A percentile compares a stretch with the other conserved stretches of the same genome.
These are phyloP conservation scores for Loxodonta africana DNA, from an alignment of 2,113 vertebrate species.

Conservation along the genomic window DNA sequence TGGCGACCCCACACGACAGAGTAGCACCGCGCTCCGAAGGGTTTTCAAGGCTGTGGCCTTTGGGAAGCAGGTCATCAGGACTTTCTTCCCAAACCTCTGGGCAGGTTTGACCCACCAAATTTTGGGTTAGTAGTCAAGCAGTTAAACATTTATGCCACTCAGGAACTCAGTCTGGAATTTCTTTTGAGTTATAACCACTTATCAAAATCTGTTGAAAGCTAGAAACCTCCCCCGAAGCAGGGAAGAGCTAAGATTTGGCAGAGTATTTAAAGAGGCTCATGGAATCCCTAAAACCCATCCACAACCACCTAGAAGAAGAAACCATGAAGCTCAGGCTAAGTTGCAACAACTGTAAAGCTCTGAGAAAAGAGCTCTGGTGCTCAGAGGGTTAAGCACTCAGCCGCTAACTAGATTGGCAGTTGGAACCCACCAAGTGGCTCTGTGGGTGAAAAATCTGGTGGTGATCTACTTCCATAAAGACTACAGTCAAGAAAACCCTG, in stretches of 20 bases:
- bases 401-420: neutral
- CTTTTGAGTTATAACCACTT: neutral
- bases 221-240: neutral
- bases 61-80: neutral
- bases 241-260: neutral
- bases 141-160: neutral
- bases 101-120: neutral
- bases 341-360: neutral
- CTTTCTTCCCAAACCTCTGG: neutral
- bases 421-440: neutral
- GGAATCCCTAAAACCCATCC: neutral
- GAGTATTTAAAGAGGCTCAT: neutral
- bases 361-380: neutral
- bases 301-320: neutral
- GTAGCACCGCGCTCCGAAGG: neutral
- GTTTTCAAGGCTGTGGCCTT: neutral
- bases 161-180: slow-evolving; percentile 8
- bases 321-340: neutral
- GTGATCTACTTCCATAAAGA: neutral
- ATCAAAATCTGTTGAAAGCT: neutral
- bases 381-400: neutral
- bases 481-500: neutral
- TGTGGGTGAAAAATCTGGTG: neutral
- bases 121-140: neutral
- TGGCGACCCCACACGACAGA: neutral